Evolutionary conservation across 2,888 invertebrate species (phyloP), one percentile per base, ranked within the genome.

Genomic region (Hydraecia micacea): DNA sequence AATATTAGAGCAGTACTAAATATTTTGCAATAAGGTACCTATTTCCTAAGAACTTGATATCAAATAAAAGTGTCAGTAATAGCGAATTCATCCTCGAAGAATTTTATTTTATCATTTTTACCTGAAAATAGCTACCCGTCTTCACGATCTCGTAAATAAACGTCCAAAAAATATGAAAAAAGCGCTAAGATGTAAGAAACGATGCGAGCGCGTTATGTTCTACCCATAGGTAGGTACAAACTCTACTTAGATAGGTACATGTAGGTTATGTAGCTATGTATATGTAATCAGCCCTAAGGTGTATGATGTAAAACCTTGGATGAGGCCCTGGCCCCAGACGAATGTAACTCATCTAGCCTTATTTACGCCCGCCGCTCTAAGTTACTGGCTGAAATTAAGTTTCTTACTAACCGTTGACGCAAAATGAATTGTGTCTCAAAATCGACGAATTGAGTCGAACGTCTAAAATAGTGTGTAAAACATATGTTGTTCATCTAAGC

Each of bases 101-200:
- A 85, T 80, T 80, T 75, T 85, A 80, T 83, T 83, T 85, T 83
- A 80, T 70, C 71, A 72, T 80, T 75, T 79, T 81, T 85, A 58
- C 70, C 80, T 21, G 62, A 85, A 82, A 85, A 83, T 81, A 80
- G 71, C 75, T 75, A 63, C 80, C 81, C 69, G 36, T 60, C 42
- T 36, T 69, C 73, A 79, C 52, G 62, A 81, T 60, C 55, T 85
- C 71, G 67, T 80, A 83, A 83, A 85, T 80, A 85, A 75, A 63
- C 67, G 67, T 36, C 71, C 67, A 80, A 85, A 82, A 84, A 63
- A 80, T 85, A 71, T 71, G 71, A 75, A 85, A 79, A 82, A 75
- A 52, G 8, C 28, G 67, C 75, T 85, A 71, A 71, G 75, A 81
- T 68, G 81, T 85, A 75, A 80, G 71, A 62, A 85, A 80, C 84